Percentiles rank a stretch among this genome's conserved stretches.
phyloP scores from a whole-genome alignment of 2,113 vertebrate species.

The Neoarius graeffei region DNA sequence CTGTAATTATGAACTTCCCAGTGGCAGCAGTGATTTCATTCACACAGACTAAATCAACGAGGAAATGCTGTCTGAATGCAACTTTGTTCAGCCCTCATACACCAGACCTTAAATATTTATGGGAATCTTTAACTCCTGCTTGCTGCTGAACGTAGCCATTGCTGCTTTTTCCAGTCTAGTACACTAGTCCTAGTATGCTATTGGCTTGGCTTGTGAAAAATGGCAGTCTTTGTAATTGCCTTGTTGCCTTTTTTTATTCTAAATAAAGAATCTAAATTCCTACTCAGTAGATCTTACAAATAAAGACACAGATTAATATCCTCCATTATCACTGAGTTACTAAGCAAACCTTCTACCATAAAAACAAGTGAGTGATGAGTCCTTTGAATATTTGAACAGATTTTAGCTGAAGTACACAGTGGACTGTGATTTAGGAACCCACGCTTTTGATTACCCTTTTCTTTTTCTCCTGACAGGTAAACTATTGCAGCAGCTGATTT shows the following conservation, averaged over 20 bases:
- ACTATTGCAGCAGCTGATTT: not conserved
- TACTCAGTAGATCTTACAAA: not conserved
- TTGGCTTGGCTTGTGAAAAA: not conserved
- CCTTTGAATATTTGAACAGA: not conserved
- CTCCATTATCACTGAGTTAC: not conserved
- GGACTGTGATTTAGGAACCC: not conserved
- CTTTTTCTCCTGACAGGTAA: not conserved
- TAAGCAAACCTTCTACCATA: not conserved
- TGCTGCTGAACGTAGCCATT: not conserved
- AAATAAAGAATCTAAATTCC: not conserved
- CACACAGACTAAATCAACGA: not conserved
- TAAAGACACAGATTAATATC: not conserved
- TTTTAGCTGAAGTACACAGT: not conserved
- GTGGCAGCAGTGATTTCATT: not conserved
- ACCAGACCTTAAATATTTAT: slow-evolving; percentile 4
- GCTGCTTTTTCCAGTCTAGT: not conserved
- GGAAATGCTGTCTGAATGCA: not conserved
- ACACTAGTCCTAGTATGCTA: not conserved
- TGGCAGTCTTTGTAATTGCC: not conserved
- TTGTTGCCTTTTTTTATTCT: not conserved
- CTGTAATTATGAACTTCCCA: not conserved
- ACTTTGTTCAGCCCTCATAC: not conserved
- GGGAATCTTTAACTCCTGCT: not conserved
- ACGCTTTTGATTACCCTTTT: not conserved
- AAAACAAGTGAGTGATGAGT: not conserved